Percentiles rank a stretch among this genome's conserved stretches.
These are phyloP conservation scores for Dipodomys merriami DNA, from an alignment of 2,113 vertebrate genomes.

Conservation along the genomic window DNA sequence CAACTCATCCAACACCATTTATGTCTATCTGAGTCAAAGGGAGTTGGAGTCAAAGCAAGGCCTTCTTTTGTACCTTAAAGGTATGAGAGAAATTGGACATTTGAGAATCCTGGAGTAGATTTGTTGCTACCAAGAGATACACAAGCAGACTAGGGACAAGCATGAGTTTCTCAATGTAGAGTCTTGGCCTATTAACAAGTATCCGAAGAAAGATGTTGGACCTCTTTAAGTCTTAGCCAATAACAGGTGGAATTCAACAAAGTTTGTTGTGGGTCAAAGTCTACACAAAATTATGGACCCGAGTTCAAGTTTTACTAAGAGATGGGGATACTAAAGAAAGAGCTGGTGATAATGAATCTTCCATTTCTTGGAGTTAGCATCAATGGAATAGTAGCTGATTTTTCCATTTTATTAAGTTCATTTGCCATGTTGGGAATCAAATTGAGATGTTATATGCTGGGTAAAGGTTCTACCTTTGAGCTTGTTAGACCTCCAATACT, in stretches of 20 bases:
- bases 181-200: neutral
- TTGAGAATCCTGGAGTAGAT: fast-evolving
- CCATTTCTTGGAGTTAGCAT: no score
- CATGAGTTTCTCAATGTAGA: neutral
- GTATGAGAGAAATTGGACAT: neutral
- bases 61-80: no score
- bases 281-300: neutral
- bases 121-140: neutral
- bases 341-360: neutral
- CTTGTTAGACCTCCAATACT: neutral
- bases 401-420: no score
- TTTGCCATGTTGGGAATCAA: no score
- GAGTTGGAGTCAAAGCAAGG: no score
- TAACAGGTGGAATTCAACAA: no score
- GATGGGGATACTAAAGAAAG: neutral
- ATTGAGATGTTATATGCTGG: no score
- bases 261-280: neutral
- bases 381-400: neutral
- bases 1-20: neutral
- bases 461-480: no score
- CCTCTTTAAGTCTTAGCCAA: neutral
- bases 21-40: no score
- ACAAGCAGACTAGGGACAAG: neutral
- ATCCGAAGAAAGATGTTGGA: neutral
- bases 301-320: neutral